These are phyloP conservation scores for Halcyon badia DNA, from an alignment of 2,797 vertebrate species.

Conservation along the genomic window DNA sequence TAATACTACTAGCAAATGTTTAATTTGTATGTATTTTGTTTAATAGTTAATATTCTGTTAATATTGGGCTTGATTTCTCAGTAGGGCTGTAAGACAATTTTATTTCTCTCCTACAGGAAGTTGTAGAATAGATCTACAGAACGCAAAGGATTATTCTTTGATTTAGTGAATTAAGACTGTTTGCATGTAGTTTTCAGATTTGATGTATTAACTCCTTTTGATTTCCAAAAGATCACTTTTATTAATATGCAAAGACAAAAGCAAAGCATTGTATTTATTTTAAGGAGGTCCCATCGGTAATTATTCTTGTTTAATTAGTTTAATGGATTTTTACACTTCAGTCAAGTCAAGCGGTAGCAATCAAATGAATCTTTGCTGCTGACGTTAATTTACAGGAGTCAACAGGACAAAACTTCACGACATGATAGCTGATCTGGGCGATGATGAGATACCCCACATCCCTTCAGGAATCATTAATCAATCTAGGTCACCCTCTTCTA, in stretches of 20 bases:
- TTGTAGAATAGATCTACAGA: slow-evolving; percentile 29
- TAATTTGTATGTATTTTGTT: slow-evolving; percentile 20
- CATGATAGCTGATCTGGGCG: slow-evolving; percentile 87
- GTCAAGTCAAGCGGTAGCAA: slow-evolving; percentile 74
- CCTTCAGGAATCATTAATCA: slow-evolving; percentile 85
- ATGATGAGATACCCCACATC: slow-evolving; percentile 84
- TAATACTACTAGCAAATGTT: slow-evolving; percentile 44
- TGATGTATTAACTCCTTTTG: slow-evolving; percentile 11
- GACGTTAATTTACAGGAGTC: slow-evolving; percentile 85
- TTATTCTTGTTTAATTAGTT: slow-evolving; percentile 61
- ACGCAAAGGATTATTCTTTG: slow-evolving; percentile 8
- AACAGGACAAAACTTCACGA: slow-evolving; percentile 85
- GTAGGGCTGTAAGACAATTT: slow-evolving; percentile 10
- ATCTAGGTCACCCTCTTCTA: slow-evolving; percentile 84
- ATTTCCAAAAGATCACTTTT: slow-evolving; percentile 10
- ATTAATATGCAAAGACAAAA: neutral
- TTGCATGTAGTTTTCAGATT: slow-evolving; percentile 48
- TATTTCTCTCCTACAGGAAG: slow-evolving; percentile 44
- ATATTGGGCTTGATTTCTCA: slow-evolving; percentile 8
- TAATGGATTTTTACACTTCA: slow-evolving; percentile 72
- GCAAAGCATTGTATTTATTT: slow-evolving; percentile 27
- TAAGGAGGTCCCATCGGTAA: slow-evolving; percentile 54
- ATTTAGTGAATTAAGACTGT: neutral
- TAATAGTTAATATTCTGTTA: slow-evolving; percentile 25
- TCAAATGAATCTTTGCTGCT: slow-evolving; percentile 82